A percentile compares a stretch with the other conserved stretches of the same genome.
These are phyloP conservation scores for Empidonax alnorum DNA, from an alignment of 2,113 vertebrate genomes.

Conservation along the genomic window DNA sequence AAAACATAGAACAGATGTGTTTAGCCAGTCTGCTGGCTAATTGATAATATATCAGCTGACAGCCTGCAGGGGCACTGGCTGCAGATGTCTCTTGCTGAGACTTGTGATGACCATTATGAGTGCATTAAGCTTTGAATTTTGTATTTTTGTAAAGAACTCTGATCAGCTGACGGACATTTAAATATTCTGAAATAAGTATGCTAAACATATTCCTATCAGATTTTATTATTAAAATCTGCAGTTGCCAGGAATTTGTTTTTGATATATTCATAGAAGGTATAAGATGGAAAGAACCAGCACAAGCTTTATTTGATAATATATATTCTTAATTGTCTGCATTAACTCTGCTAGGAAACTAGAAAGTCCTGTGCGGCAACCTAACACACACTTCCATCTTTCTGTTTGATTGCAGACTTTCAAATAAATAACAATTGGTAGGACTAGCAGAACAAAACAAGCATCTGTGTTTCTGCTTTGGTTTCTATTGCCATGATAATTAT, in stretches of 20 bases:
- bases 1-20: not conserved
- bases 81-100: slow-evolving; percentile 1
- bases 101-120: not conserved
- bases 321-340: slow-evolving; percentile 26
- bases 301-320: not conserved
- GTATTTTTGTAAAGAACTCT: not conserved
- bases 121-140: not conserved
- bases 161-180: not conserved
- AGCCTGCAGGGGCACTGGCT: not conserved
- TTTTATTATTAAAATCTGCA: not conserved
- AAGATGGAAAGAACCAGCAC: not conserved
- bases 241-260: not conserved
- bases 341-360: not conserved
- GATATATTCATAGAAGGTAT: not conserved
- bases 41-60: slow-evolving; percentile 38
- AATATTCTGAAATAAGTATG: slow-evolving; percentile 1
- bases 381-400: not conserved
- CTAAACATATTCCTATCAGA: not conserved
- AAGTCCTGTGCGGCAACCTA: not conserved
- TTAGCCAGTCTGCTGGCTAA: slow-evolving; percentile 17
- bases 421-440: slow-evolving; percentile 6
- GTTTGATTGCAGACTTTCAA: slow-evolving; percentile 24
- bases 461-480: slow-evolving; percentile 4
- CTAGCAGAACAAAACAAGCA: not conserved
- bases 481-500: not conserved